These are phyloP conservation scores for Lipophrys pholis DNA, from an alignment of 2,113 vertebrate genomes.

Conservation along the genomic window DNA sequence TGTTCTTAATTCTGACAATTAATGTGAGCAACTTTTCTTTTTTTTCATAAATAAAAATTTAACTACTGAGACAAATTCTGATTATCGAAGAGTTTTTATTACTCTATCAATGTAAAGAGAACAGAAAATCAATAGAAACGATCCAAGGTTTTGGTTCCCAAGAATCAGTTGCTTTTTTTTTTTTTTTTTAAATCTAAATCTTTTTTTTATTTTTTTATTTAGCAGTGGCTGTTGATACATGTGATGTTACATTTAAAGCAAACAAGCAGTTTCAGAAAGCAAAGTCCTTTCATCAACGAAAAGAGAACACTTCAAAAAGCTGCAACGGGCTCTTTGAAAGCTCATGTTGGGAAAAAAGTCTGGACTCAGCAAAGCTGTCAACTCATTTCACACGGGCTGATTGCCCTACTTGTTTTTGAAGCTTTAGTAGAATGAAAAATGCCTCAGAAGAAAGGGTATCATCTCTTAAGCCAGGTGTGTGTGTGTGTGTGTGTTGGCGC, in stretches of 20 bases:
- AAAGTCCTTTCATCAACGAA: slow-evolving; percentile 46
- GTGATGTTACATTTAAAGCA: slow-evolving; percentile 42
- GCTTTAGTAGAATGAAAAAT: slow-evolving; percentile 22
- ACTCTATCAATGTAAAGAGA: background rate
- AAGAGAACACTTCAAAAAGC: slow-evolving; percentile 29
- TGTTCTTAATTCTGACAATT: no score
- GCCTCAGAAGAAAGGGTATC: slow-evolving; percentile 17
- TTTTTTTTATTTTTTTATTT: background rate
- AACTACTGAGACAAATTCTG: background rate
- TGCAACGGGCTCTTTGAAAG: slow-evolving; percentile 55
- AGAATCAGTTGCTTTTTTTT: background rate
- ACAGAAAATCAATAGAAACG: background rate
- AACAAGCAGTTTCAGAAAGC: slow-evolving; percentile 37
- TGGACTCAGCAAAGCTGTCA: slow-evolving; percentile 71
- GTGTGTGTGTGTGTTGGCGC: background rate
- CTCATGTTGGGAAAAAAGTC: slow-evolving; percentile 44
- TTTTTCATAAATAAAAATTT: background rate
- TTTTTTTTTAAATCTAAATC: slow-evolving; percentile 11
- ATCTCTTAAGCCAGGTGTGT: background rate
- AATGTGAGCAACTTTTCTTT: background rate
- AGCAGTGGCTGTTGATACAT: slow-evolving; percentile 24
- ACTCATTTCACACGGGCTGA: slow-evolving; percentile 23
- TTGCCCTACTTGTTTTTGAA: slow-evolving; percentile 53
- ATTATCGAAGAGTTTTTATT: background rate
- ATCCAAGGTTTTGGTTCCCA: slow-evolving; percentile 19